These are phyloP conservation scores for Petrolisthes manimaculis DNA, from an alignment of 2,888 invertebrate species.

Conservation along the genomic window DNA sequence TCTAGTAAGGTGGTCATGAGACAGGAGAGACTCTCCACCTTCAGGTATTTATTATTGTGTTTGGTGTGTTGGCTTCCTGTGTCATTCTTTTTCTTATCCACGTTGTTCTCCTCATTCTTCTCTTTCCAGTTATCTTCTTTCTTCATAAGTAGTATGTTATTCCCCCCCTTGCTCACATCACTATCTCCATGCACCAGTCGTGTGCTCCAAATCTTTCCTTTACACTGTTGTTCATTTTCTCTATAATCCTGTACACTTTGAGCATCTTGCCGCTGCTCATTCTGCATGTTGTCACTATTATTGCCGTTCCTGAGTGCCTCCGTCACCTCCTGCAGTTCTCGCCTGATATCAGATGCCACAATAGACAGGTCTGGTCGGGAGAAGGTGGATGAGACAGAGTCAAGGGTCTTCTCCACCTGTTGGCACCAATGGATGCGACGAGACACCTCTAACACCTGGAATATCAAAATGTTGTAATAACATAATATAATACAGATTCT, in stretches of 20 bases:
- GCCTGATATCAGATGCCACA: conserved; percentile 14
- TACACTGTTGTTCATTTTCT: too few species aligned
- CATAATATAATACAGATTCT: not conserved
- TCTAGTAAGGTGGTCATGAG: conserved; percentile 36
- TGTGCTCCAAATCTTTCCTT: too few species aligned
- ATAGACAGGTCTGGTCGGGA: conserved; percentile 9
- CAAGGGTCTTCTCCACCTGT: conserved; percentile 28
- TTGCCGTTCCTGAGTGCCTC: not conserved
- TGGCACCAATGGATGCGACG: conserved; percentile 52
- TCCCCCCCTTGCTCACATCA: too few species aligned
- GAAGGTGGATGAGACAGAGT: not conserved
- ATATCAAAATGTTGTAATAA: not conserved
- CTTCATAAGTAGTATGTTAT: too few species aligned
- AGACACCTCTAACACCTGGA: conserved; percentile 57
- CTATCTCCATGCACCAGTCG: too few species aligned
- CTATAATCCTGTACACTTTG: not conserved
- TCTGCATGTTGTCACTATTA: not conserved
- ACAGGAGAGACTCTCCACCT: conserved; percentile 29
- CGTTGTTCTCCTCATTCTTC: not conserved
- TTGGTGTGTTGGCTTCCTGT: not conserved
- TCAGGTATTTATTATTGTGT: not conserved
- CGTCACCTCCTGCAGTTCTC: conserved; percentile 26
- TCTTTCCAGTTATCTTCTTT: not conserved
- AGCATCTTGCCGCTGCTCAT: not conserved
- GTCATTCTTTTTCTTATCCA: not conserved